Evolutionary conservation across 1,140 invertebrate species (phyloP).

Genomic region (Neodiprion pinetum): DNA sequence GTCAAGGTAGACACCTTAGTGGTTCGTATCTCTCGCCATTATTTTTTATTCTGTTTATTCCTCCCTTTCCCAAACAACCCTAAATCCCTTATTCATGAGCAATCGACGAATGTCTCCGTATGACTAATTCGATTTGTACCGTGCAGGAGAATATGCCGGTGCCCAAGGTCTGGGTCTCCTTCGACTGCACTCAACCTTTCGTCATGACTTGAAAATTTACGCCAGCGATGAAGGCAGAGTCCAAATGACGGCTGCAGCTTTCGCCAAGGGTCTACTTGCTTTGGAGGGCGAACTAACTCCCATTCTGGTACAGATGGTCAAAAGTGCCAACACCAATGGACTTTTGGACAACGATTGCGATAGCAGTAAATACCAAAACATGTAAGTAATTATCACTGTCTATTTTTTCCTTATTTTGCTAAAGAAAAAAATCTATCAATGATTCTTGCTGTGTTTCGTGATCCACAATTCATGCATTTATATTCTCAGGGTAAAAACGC

Average conservation of each 20-base stretch:
- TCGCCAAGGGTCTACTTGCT: slow-evolving; percentile 96
- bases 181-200: slow-evolving; percentile 95
- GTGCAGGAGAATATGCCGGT: slow-evolving; percentile 83
- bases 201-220: slow-evolving; percentile 99
- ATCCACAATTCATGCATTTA: slow-evolving; percentile 11
- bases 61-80: slow-evolving; percentile 1
- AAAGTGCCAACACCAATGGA: slow-evolving; percentile 98
- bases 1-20: slow-evolving; percentile 83
- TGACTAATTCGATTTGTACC: slow-evolving; percentile 37
- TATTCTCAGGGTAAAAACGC: slow-evolving; percentile 86
- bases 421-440: too few relatives aligned
- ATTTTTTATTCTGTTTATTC: slow-evolving; percentile 35
- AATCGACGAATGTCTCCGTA: slow-evolving; percentile 4
- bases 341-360: slow-evolving; percentile 97
- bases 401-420: too few relatives aligned
- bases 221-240: slow-evolving; percentile 98
- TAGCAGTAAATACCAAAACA: slow-evolving; percentile 93
- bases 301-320: slow-evolving; percentile 99
- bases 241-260: slow-evolving; percentile 99
- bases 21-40: slow-evolving; percentile 67
- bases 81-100: slow-evolving; percentile 22
- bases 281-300: slow-evolving; percentile 98
- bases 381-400: slow-evolving; percentile 68
- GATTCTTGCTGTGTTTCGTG: not conserved
- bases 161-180: slow-evolving; percentile 92